Percentiles rank a stretch among this genome's conserved stretches.
phyloP scores from a whole-genome alignment of 2,888 invertebrate genomes.

The Nasonovia ribisnigri region DNA sequence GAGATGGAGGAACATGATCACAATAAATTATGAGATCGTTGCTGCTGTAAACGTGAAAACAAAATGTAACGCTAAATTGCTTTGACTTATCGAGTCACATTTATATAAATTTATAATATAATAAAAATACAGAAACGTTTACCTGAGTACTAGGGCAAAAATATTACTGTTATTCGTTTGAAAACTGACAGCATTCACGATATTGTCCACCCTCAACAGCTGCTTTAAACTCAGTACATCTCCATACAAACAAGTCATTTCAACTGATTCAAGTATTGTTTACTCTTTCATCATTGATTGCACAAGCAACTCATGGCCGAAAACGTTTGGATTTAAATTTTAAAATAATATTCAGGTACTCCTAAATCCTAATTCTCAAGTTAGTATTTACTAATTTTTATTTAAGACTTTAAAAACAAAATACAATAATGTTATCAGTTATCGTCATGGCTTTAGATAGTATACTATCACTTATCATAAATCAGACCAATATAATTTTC shows the following conservation, averaged over 20 bases:
- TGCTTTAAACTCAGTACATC: constrained; percentile 45
- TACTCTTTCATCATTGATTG: constrained; percentile 34
- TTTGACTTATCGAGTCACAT: not conserved
- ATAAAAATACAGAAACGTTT: not conserved
- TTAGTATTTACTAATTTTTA: too few relatives aligned
- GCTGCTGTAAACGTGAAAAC: constrained; percentile 35
- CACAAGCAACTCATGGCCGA: not conserved
- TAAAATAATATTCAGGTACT: not conserved
- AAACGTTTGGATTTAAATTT: not conserved
- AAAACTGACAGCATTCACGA: constrained; percentile 52
- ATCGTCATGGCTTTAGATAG: not conserved
- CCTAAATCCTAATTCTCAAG: not conserved
- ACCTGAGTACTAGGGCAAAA: constrained; percentile 58
- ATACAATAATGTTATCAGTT: not conserved
- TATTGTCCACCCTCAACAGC: constrained; percentile 42
- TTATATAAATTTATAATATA: not conserved
- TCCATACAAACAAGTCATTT: constrained; percentile 46
- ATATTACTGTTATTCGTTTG: constrained; percentile 52
- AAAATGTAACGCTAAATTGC: not conserved
- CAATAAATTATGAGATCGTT: constrained; percentile 58
- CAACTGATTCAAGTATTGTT: not conserved
- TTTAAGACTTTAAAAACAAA: not conserved
- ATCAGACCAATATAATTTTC: too few relatives aligned
- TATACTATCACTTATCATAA: too few relatives aligned
- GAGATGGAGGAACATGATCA: constrained; percentile 42